Evolutionary conservation across 2,797 vertebrate genomes (phyloP), one percentile per base, ranked within the genome.

Genomic region (Ceyx erithaca): DNA sequence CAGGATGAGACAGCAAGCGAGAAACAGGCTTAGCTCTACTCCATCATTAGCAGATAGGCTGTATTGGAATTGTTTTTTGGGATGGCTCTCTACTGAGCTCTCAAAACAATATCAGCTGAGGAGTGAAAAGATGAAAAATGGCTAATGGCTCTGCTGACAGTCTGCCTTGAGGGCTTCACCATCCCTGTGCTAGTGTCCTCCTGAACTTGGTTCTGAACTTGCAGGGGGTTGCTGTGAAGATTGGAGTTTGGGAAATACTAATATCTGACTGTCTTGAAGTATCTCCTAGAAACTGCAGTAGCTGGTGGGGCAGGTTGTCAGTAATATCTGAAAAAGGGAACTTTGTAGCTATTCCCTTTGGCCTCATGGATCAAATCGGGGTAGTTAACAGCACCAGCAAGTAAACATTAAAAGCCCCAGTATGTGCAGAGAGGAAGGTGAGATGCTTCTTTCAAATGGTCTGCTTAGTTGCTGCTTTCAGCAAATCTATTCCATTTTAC

Each of bases 381-480:
- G 8, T 23, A 82, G 14, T 88, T 75, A 28, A 4, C n/a, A 76
- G 8, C 7, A 4, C 46, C 41, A 90, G 26, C 80, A 82, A 66
- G 37, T 66, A 92, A 68, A 48, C 14, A 21, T 7, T 64, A 70
- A 82, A 57, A 73, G 14, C 54, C 28, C 23, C 2, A 13, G 9
- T 48, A 14, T 10, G 11, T 3, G 4, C 51, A 62, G 58, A 52
- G 62, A 33, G 33, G 48, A 80, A 70, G 57, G 77, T 45, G 48
- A 82, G 63, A 26, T 78, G 9, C 37, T 63, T 25, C 41, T 62
- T 63, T 79, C 64, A 57, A 43, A 62, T 43, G n/a, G 35, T 67
- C 23, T 67, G 19, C 18, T 77, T 70, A 84, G 70, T 61, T 90
- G 85, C 92, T 95, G 69, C 64, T 89, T 90, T 92, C 92, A 94